Conservation (phyloP, 2,888 invertebrate genomes). For the Leucoptera coffeella region DNA sequence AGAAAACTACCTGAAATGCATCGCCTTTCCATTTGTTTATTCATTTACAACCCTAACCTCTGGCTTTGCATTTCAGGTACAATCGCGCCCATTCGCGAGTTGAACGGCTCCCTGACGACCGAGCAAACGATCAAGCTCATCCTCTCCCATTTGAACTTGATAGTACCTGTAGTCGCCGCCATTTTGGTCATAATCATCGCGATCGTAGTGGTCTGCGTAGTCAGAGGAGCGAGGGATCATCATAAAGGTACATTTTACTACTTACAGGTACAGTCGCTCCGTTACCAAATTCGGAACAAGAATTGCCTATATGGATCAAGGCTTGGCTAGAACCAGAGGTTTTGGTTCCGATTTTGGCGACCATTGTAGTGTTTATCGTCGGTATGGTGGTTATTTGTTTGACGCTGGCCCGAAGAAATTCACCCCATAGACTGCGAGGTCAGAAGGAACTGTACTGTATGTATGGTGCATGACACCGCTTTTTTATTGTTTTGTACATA, state of each 20-base stretch:
- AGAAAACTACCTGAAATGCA: conserved; percentile 45
- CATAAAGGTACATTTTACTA: conserved; percentile 67
- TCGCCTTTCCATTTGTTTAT: conserved; percentile 16
- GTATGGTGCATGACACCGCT: conserved; percentile 51
- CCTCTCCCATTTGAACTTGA: conserved; percentile 85
- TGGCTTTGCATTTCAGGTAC: conserved; percentile 78
- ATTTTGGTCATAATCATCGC: conserved; percentile 90
- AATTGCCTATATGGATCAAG: conserved; percentile 68
- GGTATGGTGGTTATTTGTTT: conserved; percentile 88
- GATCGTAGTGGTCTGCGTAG: conserved; percentile 87
- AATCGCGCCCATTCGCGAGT: conserved; percentile 81
- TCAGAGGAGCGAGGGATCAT: conserved; percentile 76
- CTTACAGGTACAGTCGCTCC: conserved; percentile 75
- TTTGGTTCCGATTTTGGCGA: conserved; percentile 84
- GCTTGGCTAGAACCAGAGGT: conserved; percentile 87
- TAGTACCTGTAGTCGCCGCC: conserved; percentile 89
- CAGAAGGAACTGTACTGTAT: conserved; percentile 70
- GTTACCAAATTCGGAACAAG: conserved; percentile 54
- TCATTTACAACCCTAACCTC: not conserved
- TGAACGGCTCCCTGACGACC: conserved; percentile 63
- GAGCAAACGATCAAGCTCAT: conserved; percentile 84
- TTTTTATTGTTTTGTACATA: conserved; percentile 12
- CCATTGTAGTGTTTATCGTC: conserved; percentile 83
- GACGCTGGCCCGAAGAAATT: conserved; percentile 75
- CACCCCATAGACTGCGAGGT: conserved; percentile 79